phyloP scores from a whole-genome alignment of 2,888 invertebrate species.

The Suillia variegata region DNA sequence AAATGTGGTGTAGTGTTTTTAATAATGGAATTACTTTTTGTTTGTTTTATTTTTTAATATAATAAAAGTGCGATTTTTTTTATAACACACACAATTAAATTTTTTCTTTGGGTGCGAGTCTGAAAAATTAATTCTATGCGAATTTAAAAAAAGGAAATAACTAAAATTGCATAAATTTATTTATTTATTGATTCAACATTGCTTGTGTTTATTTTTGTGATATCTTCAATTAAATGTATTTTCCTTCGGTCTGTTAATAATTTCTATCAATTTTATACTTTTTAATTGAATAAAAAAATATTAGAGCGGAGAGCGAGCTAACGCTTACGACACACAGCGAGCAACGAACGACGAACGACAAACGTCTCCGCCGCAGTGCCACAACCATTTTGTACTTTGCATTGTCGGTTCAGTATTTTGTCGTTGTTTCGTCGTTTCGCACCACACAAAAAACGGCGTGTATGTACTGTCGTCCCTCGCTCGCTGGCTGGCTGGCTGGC shows the following conservation, averaged over 20 bases:
- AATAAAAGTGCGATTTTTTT: not conserved
- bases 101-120: slow-evolving; percentile 9
- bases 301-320: slow-evolving; percentile 32
- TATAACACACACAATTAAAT: not conserved
- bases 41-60: no score
- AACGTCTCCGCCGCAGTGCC: slow-evolving; percentile 40
- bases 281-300: slow-evolving; percentile 11
- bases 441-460: not conserved
- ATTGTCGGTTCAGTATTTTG: slow-evolving; percentile 10
- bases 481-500: not conserved
- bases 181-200: slow-evolving; percentile 14
- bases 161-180: slow-evolving; percentile 10
- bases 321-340: slow-evolving; percentile 40
- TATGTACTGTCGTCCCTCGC: not conserved
- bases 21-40: not conserved
- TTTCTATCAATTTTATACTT: not conserved
- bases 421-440: no score
- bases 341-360: slow-evolving; percentile 45
- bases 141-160: not conserved
- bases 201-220: not conserved
- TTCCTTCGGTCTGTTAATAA: not conserved
- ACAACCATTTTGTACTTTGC: slow-evolving; percentile 44
- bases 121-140: slow-evolving; percentile 15
- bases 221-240: not conserved
- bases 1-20: not conserved